Conservation (phyloP, 2,888 invertebrate genomes). For the Chalcosyrphus nemorum region DNA sequence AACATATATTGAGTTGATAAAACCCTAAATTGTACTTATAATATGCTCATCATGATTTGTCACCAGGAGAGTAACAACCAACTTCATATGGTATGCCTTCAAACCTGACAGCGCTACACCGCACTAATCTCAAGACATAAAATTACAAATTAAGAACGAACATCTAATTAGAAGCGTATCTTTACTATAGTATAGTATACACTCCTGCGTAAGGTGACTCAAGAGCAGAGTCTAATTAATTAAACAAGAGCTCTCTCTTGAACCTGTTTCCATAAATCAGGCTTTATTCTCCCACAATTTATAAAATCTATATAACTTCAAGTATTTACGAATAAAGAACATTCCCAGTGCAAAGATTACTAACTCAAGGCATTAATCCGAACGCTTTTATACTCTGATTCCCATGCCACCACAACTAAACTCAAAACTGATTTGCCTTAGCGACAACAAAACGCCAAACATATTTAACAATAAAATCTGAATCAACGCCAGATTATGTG, state of each 20-base stretch:
- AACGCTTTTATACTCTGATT: conserved; percentile 20
- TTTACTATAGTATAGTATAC: too few relatives aligned
- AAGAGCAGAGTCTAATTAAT: background rate
- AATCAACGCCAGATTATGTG: conserved; percentile 67
- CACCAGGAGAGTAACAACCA: too few relatives aligned
- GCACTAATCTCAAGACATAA: too few relatives aligned
- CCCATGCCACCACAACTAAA: conserved; percentile 18
- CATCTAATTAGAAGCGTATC: too few relatives aligned
- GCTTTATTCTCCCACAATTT: background rate
- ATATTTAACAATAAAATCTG: conserved; percentile 65
- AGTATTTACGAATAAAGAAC: background rate
- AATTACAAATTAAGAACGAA: too few relatives aligned
- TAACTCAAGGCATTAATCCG: background rate
- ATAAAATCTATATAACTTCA: background rate
- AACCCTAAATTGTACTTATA: too few relatives aligned
- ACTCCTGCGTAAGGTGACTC: too few relatives aligned
- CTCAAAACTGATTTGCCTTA: conserved; percentile 26
- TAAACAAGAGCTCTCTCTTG: background rate
- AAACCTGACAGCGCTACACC: too few relatives aligned
- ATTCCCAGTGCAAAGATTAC: background rate
- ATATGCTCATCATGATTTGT: too few relatives aligned
- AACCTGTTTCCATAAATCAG: conserved; percentile 28
- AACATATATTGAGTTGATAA: too few relatives aligned
- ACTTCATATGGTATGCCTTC: too few relatives aligned
- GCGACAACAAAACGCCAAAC: conserved; percentile 47